These are phyloP conservation scores for Cheilosia impressa DNA, from an alignment of 2,888 invertebrate species.

Conservation along the genomic window DNA sequence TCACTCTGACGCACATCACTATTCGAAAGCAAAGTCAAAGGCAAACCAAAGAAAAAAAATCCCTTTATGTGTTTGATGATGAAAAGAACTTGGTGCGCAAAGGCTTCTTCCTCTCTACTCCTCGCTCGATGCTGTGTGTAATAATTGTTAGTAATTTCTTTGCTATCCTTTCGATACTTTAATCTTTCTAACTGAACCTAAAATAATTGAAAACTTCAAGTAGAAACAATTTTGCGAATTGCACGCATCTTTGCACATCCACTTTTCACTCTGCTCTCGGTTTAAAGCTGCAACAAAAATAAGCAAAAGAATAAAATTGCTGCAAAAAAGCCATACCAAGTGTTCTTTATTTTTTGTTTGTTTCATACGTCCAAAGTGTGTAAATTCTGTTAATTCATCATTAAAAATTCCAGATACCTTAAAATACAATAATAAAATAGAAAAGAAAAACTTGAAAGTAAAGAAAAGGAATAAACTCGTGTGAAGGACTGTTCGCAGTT, in stretches of 20 bases:
- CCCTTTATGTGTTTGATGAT: slow-evolving; percentile 55
- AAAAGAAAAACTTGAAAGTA: slow-evolving; percentile 1
- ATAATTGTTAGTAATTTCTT: slow-evolving; percentile 54
- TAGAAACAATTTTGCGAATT: slow-evolving; percentile 32
- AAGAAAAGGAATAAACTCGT: slow-evolving; percentile 8
- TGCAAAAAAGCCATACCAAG: slow-evolving; percentile 32
- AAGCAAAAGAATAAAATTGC: slow-evolving; percentile 12
- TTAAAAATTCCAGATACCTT: slow-evolving; percentile 62
- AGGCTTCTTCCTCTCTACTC: slow-evolving; percentile 68
- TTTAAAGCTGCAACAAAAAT: slow-evolving; percentile 42
- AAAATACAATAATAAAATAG: slow-evolving; percentile 14
- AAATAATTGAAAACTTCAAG: not conserved
- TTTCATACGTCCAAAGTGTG: slow-evolving; percentile 28
- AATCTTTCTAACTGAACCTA: slow-evolving; percentile 12
- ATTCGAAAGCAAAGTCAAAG: slow-evolving; percentile 39
- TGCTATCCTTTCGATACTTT: slow-evolving; percentile 40
- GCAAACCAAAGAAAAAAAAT: slow-evolving; percentile 41
- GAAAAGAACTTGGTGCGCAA: slow-evolving; percentile 66
- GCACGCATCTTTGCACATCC: slow-evolving; percentile 47
- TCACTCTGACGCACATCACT: slow-evolving; percentile 64
- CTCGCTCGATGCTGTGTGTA: slow-evolving; percentile 49
- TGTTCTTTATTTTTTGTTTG: slow-evolving; percentile 40
- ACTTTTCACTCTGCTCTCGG: slow-evolving; percentile 11
- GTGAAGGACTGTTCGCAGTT: slow-evolving; percentile 65
- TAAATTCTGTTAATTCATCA: slow-evolving; percentile 27